These are phyloP conservation scores for Cephus sareptanus DNA, from an alignment of 2,888 invertebrate species.

Conservation along the genomic window DNA sequence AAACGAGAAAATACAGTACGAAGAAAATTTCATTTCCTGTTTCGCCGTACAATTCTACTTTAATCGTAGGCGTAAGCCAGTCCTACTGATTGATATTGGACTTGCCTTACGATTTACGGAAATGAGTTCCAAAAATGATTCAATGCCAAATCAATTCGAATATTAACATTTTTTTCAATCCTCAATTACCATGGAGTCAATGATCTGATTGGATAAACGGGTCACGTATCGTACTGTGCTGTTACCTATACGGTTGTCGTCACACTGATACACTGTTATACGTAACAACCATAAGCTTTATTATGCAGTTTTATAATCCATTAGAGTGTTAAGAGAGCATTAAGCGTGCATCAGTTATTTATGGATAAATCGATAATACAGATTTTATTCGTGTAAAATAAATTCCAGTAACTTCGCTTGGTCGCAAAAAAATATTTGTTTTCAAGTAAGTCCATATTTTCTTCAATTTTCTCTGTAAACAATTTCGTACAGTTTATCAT, in stretches of 20 bases:
- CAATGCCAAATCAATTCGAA: background rate
- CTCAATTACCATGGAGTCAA: background rate
- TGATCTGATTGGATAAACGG: background rate
- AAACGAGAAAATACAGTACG: background rate
- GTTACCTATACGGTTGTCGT: background rate
- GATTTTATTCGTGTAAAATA: background rate
- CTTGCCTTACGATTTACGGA: background rate
- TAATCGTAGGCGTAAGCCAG: background rate
- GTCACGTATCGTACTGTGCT: background rate
- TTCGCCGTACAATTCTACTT: background rate
- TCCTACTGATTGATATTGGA: background rate
- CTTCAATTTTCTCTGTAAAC: no score
- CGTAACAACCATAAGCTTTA: background rate
- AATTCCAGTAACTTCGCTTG: background rate
- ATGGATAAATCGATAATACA: constrained; percentile 4
- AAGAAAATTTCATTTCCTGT: background rate
- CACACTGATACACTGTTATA: background rate
- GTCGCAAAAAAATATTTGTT: background rate
- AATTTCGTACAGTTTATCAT: no score
- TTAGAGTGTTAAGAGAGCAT: constrained; percentile 1
- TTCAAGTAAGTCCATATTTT: background rate
- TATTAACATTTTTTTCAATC: background rate
- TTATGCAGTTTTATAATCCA: constrained; percentile 9
- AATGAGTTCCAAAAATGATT: background rate
- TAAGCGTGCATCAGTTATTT: background rate